Evolutionary conservation across 2,888 invertebrate genomes (phyloP).

Genomic region (Drosophila multiciliata): DNA sequence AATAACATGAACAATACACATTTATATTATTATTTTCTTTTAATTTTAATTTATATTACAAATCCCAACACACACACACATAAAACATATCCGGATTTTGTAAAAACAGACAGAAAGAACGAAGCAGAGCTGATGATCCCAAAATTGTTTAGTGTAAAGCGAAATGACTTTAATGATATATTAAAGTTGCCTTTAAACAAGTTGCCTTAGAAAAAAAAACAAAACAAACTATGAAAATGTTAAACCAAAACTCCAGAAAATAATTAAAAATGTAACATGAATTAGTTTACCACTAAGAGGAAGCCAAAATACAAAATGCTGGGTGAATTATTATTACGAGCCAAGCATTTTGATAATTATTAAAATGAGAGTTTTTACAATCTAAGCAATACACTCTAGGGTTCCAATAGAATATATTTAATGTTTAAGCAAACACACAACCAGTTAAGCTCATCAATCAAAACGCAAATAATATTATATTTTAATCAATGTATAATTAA

Average conservation of each 20-base stretch:
- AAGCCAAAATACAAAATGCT: slow-evolving; percentile 47
- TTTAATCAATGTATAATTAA: slow-evolving; percentile 12
- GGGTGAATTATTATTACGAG: slow-evolving; percentile 1
- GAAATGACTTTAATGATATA: slow-evolving; percentile 51
- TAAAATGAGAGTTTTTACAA: slow-evolving; percentile 27
- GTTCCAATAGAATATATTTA: slow-evolving; percentile 22
- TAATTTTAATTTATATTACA: slow-evolving; percentile 4
- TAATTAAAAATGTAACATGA: slow-evolving; percentile 15
- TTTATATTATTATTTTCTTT: slow-evolving; percentile 5
- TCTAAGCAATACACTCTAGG: slow-evolving; percentile 40
- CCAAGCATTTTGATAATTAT: slow-evolving; percentile 17
- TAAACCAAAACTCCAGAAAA: slow-evolving; percentile 45
- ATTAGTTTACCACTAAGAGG: slow-evolving; percentile 11
- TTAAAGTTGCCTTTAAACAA: slow-evolving; percentile 84
- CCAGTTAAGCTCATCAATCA: slow-evolving; percentile 54
- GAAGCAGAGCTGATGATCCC: slow-evolving; percentile 17
- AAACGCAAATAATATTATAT: slow-evolving; percentile 35
- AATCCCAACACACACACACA: slow-evolving; percentile 9
- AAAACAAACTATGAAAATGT: slow-evolving; percentile 33
- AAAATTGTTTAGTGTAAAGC: slow-evolving; percentile 29
- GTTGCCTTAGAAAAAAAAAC: slow-evolving; percentile 82
- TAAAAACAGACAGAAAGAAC: not conserved
- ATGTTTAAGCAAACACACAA: slow-evolving; percentile 16
- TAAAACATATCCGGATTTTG: slow-evolving; percentile 44
- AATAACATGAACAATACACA: slow-evolving; percentile 17